Base-by-base conservation (phyloP, 2,113 vertebrate genomes). In the Archilochus colubris region DNA sequence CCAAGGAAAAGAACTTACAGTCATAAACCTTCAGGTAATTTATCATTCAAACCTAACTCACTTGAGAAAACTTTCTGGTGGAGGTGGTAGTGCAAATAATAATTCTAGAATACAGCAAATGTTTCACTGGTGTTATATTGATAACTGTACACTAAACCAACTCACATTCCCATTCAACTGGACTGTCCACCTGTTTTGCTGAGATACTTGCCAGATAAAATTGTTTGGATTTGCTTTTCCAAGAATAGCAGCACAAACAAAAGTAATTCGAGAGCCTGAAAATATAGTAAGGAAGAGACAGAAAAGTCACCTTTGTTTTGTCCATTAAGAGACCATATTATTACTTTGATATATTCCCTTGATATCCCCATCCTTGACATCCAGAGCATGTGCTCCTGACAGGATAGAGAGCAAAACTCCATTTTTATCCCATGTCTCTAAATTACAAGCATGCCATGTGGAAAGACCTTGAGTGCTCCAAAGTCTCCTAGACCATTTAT, bases 361-460 rank as follows among this genome's bases (percentile, higher is more conserved):
- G 61, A 95, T 17, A 20, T 78, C 55, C 73, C 73, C 57, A 62
- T 93, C 50, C 79, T 95, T 92, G 83, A 78, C 24, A 90, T 88
- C 33, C 54, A 96, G 68, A 96, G 30, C 30, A 69, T 46, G 38
- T 75, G 59, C 36, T 77, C 30, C 33, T 70, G 69, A 91, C 87
- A 96, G 46, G 31, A 91, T 12, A 48, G 76, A 72, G 38, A 33
- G 95, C 68, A 91, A 69, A 94, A 81, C 14, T 95, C 77, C 54
- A 86, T 96, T 96, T 73, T 59, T 78, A 92, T 89, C 77, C 67
- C 80, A 64, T 31, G 80, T 79, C 16, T 88, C 43, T 89, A 88
- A 94, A 94, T 93, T 96, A 92, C 70, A 73, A 64, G 15, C 43
- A 79, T 70, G 55, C 23, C n/a, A 92, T 48, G n/a, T 93, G 69